Evolutionary conservation across 2,113 vertebrate genomes (phyloP).

Genomic region (Promerops cafer): DNA sequence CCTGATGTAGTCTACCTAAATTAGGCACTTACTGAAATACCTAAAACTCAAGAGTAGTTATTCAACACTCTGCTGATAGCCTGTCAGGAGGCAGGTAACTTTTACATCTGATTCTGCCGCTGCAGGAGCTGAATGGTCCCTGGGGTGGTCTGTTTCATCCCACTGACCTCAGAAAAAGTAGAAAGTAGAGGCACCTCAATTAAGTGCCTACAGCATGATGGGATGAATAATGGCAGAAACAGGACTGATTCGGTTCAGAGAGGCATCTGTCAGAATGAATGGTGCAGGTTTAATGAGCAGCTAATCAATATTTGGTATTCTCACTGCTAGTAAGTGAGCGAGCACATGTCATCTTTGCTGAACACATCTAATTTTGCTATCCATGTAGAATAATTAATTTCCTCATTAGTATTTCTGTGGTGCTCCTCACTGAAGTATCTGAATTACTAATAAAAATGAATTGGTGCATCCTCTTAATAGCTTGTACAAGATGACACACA

Average conservation of each 20-base stretch:
- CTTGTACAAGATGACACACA: background rate
- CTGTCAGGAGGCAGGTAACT: background rate
- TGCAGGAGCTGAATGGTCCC: background rate
- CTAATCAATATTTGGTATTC: slow-evolving; percentile 53
- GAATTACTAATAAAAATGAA: slow-evolving; percentile 30
- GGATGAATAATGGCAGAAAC: background rate
- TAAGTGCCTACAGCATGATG: background rate
- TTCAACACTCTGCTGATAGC: background rate
- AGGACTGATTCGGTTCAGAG: background rate
- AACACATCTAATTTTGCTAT: slow-evolving; percentile 19
- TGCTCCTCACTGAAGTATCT: background rate
- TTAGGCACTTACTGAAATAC: background rate
- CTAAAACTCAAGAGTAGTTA: background rate
- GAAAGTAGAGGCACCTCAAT: background rate
- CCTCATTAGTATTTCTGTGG: slow-evolving; percentile 33
- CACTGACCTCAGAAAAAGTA: background rate
- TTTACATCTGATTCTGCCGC: background rate
- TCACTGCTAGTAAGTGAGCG: background rate
- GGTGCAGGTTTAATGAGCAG: slow-evolving; percentile 37
- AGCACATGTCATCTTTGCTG: slow-evolving; percentile 22
- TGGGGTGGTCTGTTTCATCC: background rate
- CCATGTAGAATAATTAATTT: slow-evolving; percentile 46
- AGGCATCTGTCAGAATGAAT: slow-evolving; percentile 20
- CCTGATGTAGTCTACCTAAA: background rate
- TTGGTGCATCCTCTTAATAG: background rate